Percentiles rank a stretch among this genome's conserved stretches.
These are phyloP conservation scores for Plecotus auritus DNA, from an alignment of 2,113 vertebrate genomes.

Conservation along the genomic window DNA sequence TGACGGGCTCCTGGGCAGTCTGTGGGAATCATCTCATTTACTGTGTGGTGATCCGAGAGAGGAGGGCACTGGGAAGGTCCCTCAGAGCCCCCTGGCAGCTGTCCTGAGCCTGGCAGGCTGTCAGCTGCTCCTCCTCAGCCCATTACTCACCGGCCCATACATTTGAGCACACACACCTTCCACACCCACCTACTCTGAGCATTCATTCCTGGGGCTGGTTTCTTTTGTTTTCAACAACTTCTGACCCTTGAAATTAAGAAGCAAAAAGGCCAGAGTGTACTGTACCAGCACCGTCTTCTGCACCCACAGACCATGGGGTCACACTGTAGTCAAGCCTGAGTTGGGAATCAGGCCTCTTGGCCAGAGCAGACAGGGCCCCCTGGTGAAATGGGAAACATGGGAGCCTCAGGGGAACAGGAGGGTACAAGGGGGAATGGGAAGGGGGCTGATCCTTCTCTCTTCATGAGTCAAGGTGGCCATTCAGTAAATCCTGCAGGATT, in stretches of 20 bases:
- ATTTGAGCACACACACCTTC: accelerated
- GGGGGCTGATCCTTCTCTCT: background rate
- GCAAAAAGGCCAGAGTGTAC: background rate
- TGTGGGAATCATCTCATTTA: conserved; percentile 48
- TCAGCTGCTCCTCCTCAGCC: background rate
- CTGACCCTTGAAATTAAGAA: background rate
- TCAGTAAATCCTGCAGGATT: background rate
- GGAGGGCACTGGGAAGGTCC: conserved; percentile 22
- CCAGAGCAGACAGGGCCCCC: background rate
- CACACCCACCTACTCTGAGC: accelerated
- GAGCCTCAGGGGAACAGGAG: background rate
- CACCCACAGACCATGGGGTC: background rate
- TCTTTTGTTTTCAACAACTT: background rate
- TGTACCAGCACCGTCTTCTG: background rate
- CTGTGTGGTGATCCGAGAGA: background rate
- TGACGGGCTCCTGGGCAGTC: conserved; percentile 23
- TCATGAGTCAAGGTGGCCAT: background rate
- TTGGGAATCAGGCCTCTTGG: background rate
- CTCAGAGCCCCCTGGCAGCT: background rate
- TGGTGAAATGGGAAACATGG: background rate
- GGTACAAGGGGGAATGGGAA: no score
- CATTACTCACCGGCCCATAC: accelerated
- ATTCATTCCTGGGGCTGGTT: background rate
- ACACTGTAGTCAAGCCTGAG: background rate
- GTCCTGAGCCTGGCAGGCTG: background rate